Conservation (phyloP, 2,888 invertebrate species). For the Lumbricus terrestris region DNA sequence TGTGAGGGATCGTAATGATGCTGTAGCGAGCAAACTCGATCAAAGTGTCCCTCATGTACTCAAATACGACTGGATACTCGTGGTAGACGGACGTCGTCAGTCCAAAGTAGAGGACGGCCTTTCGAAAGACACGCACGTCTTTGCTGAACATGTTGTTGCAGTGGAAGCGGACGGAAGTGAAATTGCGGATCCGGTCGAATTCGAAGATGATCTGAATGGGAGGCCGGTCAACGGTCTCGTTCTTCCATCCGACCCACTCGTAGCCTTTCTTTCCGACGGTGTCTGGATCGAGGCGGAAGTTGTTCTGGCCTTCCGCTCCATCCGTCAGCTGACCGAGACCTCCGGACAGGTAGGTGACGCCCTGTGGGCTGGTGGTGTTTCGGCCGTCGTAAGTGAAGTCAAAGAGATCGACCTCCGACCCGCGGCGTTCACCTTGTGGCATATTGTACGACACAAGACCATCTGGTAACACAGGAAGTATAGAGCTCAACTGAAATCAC, state of each 20-base stretch:
- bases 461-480: slow-evolving; percentile 64
- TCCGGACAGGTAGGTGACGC: slow-evolving; percentile 64
- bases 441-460: slow-evolving; percentile 82
- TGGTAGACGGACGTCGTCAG: slow-evolving; percentile 24
- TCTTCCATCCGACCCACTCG: slow-evolving; percentile 87
- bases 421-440: slow-evolving; percentile 82
- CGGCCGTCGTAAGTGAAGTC: slow-evolving; percentile 81
- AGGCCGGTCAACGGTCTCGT: slow-evolving; percentile 47
- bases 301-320: slow-evolving; percentile 75
- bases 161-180: slow-evolving; percentile 77
- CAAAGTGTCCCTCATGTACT: slow-evolving; percentile 73
- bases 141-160: slow-evolving; percentile 83
- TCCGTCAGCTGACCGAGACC: slow-evolving; percentile 83
- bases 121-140: slow-evolving; percentile 80
- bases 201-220: slow-evolving; percentile 75
- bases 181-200: slow-evolving; percentile 85
- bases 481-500: neutral
- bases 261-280: slow-evolving; percentile 61
- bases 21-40: slow-evolving; percentile 82
- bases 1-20: slow-evolving; percentile 76
- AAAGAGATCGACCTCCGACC: slow-evolving; percentile 76
- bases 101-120: slow-evolving; percentile 73
- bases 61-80: slow-evolving; percentile 65
- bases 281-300: slow-evolving; percentile 70
- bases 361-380: slow-evolving; percentile 40